A percentile compares a stretch with the other conserved stretches of the same genome.
Conservation (phyloP, 1,140 invertebrate species). For the Meloidogyne chitwoodi region DNA sequence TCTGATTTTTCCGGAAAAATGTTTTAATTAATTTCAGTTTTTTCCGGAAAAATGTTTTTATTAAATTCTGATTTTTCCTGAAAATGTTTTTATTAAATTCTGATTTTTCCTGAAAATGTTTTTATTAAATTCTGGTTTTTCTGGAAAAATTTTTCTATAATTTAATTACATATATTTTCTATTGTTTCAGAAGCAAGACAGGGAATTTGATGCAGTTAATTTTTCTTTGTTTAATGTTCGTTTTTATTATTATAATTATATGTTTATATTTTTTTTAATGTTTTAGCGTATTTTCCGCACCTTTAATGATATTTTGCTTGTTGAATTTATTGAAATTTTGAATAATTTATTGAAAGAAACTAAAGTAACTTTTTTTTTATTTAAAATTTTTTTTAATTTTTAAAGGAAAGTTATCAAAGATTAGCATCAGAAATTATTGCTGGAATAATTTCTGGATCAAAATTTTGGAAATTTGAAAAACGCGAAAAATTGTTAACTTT, state of each 20-base stretch:
- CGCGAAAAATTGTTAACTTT: constrained; percentile 60
- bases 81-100: no score
- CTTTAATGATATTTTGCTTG: constrained; percentile 70
- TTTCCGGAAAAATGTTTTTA: no score
- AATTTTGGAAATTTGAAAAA: constrained; percentile 76
- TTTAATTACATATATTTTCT: no score
- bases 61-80: no score
- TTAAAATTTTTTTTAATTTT: no score
- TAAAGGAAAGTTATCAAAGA: constrained; percentile 73
- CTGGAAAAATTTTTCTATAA: no score
- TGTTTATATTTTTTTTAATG: constrained; percentile 25
- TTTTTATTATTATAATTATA: not conserved
- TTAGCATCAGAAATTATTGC: constrained; percentile 79
- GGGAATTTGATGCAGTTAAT: constrained; percentile 7
- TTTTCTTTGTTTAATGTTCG: not conserved
- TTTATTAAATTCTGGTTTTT: no score
- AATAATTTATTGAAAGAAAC: constrained; percentile 68
- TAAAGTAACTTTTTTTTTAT: constrained; percentile 57
- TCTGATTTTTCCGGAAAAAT: no score
- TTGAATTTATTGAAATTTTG: constrained; percentile 69
- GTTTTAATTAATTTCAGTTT: no score
- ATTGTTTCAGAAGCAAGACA: no score
- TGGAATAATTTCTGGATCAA: constrained; percentile 73
- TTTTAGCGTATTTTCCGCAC: constrained; percentile 74
- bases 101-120: no score